A percentile compares a stretch with the other conserved stretches of the same genome.
Evolutionary conservation across 1,140 invertebrate species (phyloP).

Genomic region (Druon quercuslanigerum): DNA sequence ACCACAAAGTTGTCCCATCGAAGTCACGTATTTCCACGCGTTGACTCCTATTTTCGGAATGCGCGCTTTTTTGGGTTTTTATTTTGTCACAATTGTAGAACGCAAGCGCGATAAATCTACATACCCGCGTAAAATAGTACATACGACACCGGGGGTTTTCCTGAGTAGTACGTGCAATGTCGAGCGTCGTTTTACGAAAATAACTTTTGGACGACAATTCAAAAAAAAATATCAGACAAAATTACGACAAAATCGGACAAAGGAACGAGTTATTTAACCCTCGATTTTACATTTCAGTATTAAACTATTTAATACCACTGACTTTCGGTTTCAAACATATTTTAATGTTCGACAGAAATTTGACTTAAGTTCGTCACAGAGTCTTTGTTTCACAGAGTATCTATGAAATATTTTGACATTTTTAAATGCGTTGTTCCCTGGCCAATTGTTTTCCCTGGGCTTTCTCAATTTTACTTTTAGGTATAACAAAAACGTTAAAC

Average conservation of each 20-base stretch:
- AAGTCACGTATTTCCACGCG: neutral
- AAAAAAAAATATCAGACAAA: neutral
- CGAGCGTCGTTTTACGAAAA: neutral
- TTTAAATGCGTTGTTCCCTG: too few relatives aligned
- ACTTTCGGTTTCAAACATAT: too few relatives aligned
- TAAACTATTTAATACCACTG: too few relatives aligned
- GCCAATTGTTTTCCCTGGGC: too few relatives aligned
- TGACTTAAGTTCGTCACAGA: too few relatives aligned
- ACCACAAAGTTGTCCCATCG: neutral
- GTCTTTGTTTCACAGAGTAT: too few relatives aligned
- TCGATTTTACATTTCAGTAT: neutral
- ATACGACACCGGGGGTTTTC: constrained; percentile 21
- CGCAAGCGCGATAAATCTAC: neutral
- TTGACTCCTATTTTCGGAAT: neutral
- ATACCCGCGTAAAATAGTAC: neutral
- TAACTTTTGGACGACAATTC: neutral
- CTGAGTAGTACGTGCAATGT: neutral
- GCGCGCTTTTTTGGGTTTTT: neutral
- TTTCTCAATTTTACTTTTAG: too few relatives aligned
- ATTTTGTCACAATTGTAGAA: neutral
- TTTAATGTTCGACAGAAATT: too few relatives aligned
- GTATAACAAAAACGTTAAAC: too few relatives aligned
- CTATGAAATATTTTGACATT: too few relatives aligned
- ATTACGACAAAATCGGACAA: neutral
- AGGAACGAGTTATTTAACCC: neutral